A percentile compares a stretch with the other conserved stretches of the same genome.
Conservation (phyloP, 2,888 invertebrate genomes). For the Spisula subtruncata region DNA sequence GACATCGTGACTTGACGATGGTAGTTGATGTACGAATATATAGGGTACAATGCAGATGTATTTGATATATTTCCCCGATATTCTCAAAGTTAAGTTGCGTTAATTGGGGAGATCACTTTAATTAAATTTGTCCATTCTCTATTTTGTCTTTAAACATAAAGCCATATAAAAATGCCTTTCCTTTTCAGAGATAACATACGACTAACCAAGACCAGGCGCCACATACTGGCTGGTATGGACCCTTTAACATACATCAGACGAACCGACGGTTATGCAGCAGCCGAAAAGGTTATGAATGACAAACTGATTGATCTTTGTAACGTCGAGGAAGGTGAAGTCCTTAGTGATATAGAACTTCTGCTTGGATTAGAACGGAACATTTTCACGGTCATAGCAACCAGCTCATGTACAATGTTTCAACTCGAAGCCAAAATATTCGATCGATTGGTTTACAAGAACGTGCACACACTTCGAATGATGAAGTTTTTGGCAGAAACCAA, state of each 20-base stretch:
- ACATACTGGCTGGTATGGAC: slow-evolving; percentile 65
- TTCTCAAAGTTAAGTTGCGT: too few species aligned
- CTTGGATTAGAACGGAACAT: slow-evolving; percentile 75
- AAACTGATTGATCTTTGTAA: slow-evolving; percentile 71
- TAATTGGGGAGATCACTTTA: too few species aligned
- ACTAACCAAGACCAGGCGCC: slow-evolving; percentile 47
- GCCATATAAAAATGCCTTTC: too few species aligned
- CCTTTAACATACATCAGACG: slow-evolving; percentile 69
- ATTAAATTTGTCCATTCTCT: too few species aligned
- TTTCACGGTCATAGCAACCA: slow-evolving; percentile 76
- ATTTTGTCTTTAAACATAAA: too few species aligned
- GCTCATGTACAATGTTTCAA: slow-evolving; percentile 76
- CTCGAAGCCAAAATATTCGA: slow-evolving; percentile 76
- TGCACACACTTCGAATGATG: slow-evolving; percentile 74
- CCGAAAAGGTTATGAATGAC: slow-evolving; percentile 70
- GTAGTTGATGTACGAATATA: too few species aligned
- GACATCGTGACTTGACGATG: too few species aligned
- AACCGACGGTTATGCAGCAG: slow-evolving; percentile 73
- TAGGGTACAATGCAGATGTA: too few species aligned
- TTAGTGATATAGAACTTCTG: slow-evolving; percentile 79
- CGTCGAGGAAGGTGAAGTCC: slow-evolving; percentile 75
- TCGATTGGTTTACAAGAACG: slow-evolving; percentile 74
- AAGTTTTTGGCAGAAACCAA: slow-evolving; percentile 75
- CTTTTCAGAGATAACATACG: slow-evolving; percentile 58
- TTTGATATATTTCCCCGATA: too few species aligned